Conservation (phyloP, 2,797 vertebrate genomes). For the Enoplosus armatus region DNA sequence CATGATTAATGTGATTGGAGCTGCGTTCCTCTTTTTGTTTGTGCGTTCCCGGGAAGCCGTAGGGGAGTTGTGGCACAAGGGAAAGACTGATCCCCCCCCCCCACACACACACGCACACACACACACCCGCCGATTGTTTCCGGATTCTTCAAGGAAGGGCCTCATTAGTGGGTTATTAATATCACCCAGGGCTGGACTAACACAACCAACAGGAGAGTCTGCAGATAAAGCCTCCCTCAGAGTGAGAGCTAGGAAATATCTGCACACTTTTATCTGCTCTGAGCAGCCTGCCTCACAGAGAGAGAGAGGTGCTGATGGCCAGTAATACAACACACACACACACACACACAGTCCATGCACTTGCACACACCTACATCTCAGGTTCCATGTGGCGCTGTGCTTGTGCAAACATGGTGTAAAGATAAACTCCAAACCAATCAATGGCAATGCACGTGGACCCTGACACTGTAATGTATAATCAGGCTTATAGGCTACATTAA, state of each 20-base stretch:
- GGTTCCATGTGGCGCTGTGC: conserved; percentile 33
- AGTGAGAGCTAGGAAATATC: conserved; percentile 71
- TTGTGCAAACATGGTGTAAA: conserved; percentile 43
- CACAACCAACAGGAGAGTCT: conserved; percentile 62
- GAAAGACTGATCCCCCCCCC: conserved; percentile 47
- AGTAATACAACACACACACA: conserved; percentile 44
- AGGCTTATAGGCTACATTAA: conserved; percentile 11
- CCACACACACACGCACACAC: too few species aligned
- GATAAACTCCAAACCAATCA: conserved; percentile 58
- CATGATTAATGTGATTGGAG: conserved; percentile 83
- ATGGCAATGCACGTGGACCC: not conserved
- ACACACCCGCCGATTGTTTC: conserved; percentile 68
- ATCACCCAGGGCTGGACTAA: conserved; percentile 74
- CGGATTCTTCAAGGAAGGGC: conserved; percentile 69
- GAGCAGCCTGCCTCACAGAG: conserved; percentile 63
- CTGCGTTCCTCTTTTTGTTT: conserved; percentile 70
- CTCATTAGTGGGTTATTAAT: conserved; percentile 77
- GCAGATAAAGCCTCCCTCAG: conserved; percentile 75
- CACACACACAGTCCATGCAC: conserved; percentile 19
- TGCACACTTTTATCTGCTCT: conserved; percentile 77
- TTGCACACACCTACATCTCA: conserved; percentile 53
- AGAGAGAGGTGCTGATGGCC: conserved; percentile 48
- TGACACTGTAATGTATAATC: not conserved
- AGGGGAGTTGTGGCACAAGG: conserved; percentile 72
- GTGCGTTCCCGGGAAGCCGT: conserved; percentile 63